These are phyloP conservation scores for Steinernema khuongi DNA, from an alignment of 1,140 invertebrate genomes.

Conservation along the genomic window DNA sequence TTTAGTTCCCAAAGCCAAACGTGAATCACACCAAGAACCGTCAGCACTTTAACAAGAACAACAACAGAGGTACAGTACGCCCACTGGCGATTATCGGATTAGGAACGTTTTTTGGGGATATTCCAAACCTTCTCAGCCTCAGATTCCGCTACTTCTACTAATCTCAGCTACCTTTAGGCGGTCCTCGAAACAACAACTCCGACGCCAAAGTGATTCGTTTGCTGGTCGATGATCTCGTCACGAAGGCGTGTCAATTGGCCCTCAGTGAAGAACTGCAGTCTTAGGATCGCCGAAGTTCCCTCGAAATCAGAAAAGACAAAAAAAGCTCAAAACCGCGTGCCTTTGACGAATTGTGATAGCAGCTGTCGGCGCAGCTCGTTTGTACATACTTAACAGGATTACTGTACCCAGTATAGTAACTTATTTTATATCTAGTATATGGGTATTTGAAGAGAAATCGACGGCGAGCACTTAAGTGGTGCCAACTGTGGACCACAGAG, in stretches of 20 bases:
- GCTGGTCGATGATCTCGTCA: background rate
- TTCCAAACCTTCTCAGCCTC: too few species aligned
- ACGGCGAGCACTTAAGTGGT: too few species aligned
- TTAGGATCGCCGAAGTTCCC: background rate
- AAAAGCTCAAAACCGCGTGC: background rate
- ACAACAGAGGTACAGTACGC: constrained; percentile 3
- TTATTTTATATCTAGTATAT: background rate
- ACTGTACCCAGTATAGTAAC: background rate
- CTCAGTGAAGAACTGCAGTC: background rate
- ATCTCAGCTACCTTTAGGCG: background rate
- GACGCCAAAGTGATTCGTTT: background rate
- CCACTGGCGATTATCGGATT: background rate
- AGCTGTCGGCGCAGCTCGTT: background rate
- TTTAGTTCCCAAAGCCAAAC: background rate
- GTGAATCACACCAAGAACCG: background rate
- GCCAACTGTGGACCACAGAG: too few species aligned
- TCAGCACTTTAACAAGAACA: background rate
- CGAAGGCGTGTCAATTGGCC: background rate
- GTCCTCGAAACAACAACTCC: background rate
- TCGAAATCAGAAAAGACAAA: background rate
- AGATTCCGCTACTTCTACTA: too few species aligned
- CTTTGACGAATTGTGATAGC: background rate
- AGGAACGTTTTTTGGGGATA: too few species aligned
- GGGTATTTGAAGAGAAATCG: background rate
- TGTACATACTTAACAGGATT: background rate